phyloP scores from a whole-genome alignment of 2,888 invertebrate species.

The Oscheius onirici region DNA sequence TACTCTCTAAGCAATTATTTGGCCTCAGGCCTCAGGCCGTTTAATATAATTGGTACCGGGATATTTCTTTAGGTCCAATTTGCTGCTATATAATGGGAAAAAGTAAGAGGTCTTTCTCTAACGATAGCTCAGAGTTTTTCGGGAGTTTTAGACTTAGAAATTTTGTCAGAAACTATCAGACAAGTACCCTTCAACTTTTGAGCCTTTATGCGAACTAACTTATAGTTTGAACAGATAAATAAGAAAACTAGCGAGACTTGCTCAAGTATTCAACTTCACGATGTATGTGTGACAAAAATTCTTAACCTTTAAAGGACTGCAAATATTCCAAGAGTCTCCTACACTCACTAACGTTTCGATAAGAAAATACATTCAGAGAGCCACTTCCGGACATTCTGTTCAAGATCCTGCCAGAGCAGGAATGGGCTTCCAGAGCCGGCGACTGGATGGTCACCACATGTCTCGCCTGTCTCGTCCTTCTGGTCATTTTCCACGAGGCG shows the following conservation, averaged over 20 bases:
- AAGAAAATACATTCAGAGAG: slow-evolving; percentile 42
- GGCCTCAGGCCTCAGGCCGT: too few species aligned
- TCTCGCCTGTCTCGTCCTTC: slow-evolving; percentile 36
- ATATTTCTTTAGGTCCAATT: background rate
- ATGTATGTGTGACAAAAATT: too few species aligned
- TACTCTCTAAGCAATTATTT: too few species aligned
- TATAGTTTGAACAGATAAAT: too few species aligned
- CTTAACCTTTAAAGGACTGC: background rate
- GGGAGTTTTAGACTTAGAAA: too few species aligned
- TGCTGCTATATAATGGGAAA: background rate
- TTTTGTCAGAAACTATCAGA: too few species aligned
- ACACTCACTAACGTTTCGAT: background rate
- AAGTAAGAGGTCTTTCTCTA: background rate
- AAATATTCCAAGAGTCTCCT: background rate
- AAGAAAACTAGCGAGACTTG: too few species aligned
- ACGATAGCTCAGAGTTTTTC: too few species aligned
- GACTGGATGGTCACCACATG: slow-evolving; percentile 36
- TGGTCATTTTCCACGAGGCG: slow-evolving; percentile 42
- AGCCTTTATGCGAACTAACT: too few species aligned
- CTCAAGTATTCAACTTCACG: too few species aligned
- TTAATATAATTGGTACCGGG: slow-evolving; percentile 5
- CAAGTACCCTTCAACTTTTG: too few species aligned
- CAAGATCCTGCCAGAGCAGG: slow-evolving; percentile 52
- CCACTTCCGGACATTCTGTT: slow-evolving; percentile 62
- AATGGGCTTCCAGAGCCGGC: slow-evolving; percentile 52